A percentile compares a stretch with the other conserved stretches of the same genome.
phyloP scores from a whole-genome alignment of 2,888 invertebrate species.

The Noctua janthina region DNA sequence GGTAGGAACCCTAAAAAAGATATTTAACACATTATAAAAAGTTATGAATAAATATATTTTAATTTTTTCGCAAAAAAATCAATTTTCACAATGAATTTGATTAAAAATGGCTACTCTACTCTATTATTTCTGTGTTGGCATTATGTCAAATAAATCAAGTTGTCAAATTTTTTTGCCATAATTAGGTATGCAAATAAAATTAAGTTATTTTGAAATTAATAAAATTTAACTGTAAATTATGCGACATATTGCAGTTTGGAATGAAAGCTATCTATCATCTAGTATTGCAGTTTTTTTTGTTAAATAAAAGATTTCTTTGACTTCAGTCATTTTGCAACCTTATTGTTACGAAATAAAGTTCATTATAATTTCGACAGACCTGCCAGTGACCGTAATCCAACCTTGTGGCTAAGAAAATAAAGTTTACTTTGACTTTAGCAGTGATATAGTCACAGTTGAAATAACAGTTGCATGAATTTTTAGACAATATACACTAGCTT shows the following conservation, averaged over 20 bases:
- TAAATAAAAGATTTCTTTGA: not conserved
- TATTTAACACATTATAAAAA: conserved; percentile 1
- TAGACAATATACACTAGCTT: too few species aligned
- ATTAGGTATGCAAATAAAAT: conserved; percentile 34
- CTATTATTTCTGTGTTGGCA: conserved; percentile 30
- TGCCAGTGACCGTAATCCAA: too few species aligned
- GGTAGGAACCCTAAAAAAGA: not conserved
- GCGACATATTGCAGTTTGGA: conserved; percentile 6
- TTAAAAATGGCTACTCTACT: conserved; percentile 23
- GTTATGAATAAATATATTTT: not conserved
- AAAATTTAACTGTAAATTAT: not conserved
- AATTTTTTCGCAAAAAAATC: not conserved
- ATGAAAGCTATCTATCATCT: not conserved
- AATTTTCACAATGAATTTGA: conserved; percentile 32
- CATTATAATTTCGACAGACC: too few species aligned
- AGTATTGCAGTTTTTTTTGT: not conserved
- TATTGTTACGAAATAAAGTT: not conserved
- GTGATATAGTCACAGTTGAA: too few species aligned
- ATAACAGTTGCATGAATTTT: too few species aligned
- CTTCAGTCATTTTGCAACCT: not conserved
- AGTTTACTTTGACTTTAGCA: too few species aligned
- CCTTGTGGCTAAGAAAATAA: too few species aligned
- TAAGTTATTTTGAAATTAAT: conserved; percentile 17
- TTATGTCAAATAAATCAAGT: conserved; percentile 28
- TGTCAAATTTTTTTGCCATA: conserved; percentile 18